Percentiles rank a stretch among this genome's conserved stretches.
Evolutionary conservation across 2,888 invertebrate genomes (phyloP).

Genomic region (Cephus spinipes): DNA sequence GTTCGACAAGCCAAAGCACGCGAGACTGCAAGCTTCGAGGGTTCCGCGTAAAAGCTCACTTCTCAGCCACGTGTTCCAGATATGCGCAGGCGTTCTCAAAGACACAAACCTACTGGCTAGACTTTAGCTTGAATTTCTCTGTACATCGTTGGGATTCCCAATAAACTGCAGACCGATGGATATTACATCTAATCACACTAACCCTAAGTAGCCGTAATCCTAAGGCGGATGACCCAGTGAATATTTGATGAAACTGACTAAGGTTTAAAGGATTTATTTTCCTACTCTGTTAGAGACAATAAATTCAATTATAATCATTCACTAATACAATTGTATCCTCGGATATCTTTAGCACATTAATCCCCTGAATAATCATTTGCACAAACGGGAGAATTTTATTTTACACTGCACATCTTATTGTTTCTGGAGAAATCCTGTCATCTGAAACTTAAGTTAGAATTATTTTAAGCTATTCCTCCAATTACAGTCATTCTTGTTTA

Average conservation of each 20-base stretch:
- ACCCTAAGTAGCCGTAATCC: not conserved
- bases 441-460: no score
- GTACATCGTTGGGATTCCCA: not conserved
- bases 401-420: not conserved
- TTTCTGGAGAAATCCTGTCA: no score
- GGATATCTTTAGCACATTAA: not conserved
- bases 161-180: not conserved
- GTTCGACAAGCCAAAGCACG: slow-evolving; percentile 35
- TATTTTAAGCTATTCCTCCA: no score
- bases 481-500: no score
- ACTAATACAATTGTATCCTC: not conserved
- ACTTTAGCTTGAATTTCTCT: not conserved
- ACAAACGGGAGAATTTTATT: not conserved
- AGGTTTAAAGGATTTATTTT: not conserved
- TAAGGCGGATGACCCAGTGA: not conserved
- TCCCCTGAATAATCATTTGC: not conserved
- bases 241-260: not conserved
- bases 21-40: slow-evolving; percentile 48
- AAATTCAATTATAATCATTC: not conserved
- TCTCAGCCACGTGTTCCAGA: slow-evolving; percentile 49
- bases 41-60: slow-evolving; percentile 38
- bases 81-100: slow-evolving; percentile 51
- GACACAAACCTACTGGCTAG: not conserved
- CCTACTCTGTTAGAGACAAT: not conserved
- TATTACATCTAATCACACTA: not conserved